Conservation (phyloP, 2,797 vertebrate genomes). For the Poeciliopsis presidionis region DNA sequence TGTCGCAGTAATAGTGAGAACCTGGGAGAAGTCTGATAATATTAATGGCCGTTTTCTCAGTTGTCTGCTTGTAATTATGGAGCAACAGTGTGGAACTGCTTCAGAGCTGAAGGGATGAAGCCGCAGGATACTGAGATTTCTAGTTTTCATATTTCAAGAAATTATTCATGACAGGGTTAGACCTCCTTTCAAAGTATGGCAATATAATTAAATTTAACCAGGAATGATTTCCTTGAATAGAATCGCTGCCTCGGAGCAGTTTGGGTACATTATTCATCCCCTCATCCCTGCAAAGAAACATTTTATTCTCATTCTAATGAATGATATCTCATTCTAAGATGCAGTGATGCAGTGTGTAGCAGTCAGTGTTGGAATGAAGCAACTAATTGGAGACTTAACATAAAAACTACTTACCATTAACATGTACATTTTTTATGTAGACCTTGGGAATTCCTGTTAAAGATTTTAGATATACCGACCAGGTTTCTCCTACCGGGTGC, state of each 20-base stretch:
- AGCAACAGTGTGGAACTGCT: conserved; percentile 7
- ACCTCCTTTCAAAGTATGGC: neutral
- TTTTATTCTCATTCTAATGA: neutral
- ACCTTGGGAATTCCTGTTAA: neutral
- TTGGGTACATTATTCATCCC: neutral
- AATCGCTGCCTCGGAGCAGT: neutral
- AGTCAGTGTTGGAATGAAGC: neutral
- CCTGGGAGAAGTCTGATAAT: conserved; percentile 15
- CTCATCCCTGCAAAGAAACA: neutral
- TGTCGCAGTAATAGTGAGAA: conserved; percentile 24
- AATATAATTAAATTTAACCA: conserved; percentile 2
- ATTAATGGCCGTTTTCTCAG: conserved; percentile 15
- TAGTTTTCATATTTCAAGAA: neutral
- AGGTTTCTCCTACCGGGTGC: neutral
- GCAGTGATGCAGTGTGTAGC: too few relatives aligned
- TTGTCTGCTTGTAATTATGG: conserved; percentile 21
- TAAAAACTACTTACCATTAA: neutral
- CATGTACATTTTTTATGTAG: neutral
- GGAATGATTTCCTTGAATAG: neutral
- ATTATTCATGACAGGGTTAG: conserved; percentile 15
- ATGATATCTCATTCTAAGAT: too few relatives aligned
- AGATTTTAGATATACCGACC: neutral
- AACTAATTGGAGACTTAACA: neutral
- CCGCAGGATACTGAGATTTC: conserved; percentile 12
- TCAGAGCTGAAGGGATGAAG: conserved; percentile 14